A percentile compares a stretch with the other conserved stretches of the same genome.
phyloP scores from a whole-genome alignment of 2,113 vertebrate genomes.

The Gymnogyps californianus region DNA sequence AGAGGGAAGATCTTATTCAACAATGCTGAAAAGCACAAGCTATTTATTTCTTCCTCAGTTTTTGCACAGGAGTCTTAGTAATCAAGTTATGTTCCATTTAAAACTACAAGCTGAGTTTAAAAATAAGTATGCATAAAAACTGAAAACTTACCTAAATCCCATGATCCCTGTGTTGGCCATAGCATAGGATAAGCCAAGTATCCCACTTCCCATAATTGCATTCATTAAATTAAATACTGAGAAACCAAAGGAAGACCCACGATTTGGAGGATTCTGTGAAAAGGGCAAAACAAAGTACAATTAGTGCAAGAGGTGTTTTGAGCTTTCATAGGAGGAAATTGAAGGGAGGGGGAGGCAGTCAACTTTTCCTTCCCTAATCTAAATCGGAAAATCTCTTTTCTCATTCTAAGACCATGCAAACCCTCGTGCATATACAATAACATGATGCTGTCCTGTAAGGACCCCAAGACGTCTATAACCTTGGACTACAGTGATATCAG shows the following conservation, averaged over 20 bases:
- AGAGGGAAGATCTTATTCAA: not conserved
- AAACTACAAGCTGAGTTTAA: not conserved
- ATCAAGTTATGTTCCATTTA: not conserved
- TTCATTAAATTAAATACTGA: conserved; percentile 96
- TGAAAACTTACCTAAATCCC: conserved; percentile 84
- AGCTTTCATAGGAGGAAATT: not conserved
- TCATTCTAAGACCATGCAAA: fast-evolving
- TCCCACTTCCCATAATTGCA: conserved; percentile 94
- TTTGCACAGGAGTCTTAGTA: not conserved
- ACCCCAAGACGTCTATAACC: fast-evolving
- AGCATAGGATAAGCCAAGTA: conserved; percentile 89
- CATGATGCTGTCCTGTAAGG: not conserved
- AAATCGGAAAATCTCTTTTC: not conserved
- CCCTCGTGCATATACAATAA: fast-evolving
- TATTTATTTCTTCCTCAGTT: not conserved
- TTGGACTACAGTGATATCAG: fast-evolving
- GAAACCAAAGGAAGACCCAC: conserved; percentile 84
- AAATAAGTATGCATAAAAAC: not conserved
- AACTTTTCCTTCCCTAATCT: not conserved
- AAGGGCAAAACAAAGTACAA: not conserved
- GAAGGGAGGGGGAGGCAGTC: not conserved
- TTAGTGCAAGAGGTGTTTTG: not conserved
- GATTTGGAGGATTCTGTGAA: conserved; percentile 64
- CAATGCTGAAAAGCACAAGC: not conserved
- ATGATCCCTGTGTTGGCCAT: conserved; percentile 92